Base-by-base conservation (phyloP, 2,888 invertebrate species). In the Chrysopilus asiliformis region DNA sequence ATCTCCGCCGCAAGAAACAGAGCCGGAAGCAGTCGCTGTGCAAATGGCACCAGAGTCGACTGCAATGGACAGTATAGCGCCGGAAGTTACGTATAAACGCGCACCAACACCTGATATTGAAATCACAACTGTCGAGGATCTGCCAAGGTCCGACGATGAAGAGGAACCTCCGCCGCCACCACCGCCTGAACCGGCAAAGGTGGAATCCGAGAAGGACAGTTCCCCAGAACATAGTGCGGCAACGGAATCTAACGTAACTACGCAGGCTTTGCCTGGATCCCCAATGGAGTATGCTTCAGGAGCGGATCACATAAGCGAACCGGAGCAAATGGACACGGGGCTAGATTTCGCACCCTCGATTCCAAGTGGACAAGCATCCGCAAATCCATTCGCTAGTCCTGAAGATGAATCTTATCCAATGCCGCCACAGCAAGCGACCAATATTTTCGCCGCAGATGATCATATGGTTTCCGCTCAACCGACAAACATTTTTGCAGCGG, bases 361-460 rank as follows among this genome's bases (percentile, higher is more conserved):
- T 13, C 49, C 50, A 5, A 60, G 60, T 39, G 61, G 60, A 5
- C 46, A 55, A 9, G 48, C 54, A 4, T 61, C 61, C 0, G 61
- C 68, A 30, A 70, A 70, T 57, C 70, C 70, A 0, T 71, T 61
- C 33, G 62, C 61, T 34, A 60, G 60, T 36, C 60, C 61, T 4
- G 68, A 70, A 31, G 49, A 56, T 43, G 55, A 57, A 30, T 20
- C 26, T n/a, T 42, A 40, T 24, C 33, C 39, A 6, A 36, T 40
- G 13, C 34, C 38, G 15, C 36, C 42, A 12, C 20, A 29, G n/a
- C 28, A 6, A n/a, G 53, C 51, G 19, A 45, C 55, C 45, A 53
- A 54, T 41, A 49, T 56, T 42, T 47, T 57, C 44, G 44, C 52
- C 33, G 38, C 48, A 33, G 50, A 53, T 18, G 52, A 55, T 35